phyloP scores from a whole-genome alignment of 2,797 vertebrate species.

The Synaphobranchus kaupii region DNA sequence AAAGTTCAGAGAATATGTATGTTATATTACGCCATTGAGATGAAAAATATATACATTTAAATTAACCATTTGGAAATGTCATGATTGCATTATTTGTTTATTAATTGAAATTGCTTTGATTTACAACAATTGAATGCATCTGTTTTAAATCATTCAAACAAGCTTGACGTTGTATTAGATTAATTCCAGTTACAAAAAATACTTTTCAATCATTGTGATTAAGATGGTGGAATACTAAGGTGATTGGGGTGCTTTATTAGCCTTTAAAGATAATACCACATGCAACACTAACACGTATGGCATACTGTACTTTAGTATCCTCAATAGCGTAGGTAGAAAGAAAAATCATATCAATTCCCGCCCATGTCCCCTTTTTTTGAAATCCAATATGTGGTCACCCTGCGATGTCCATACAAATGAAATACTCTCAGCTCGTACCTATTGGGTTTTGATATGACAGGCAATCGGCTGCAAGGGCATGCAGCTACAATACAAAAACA shows the following conservation, averaged over 20 bases:
- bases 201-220: too few species aligned
- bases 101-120: not conserved
- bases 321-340: not conserved
- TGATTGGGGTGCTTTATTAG: not conserved
- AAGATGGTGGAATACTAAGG: not conserved
- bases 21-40: too few species aligned
- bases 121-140: not conserved
- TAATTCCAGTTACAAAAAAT: too few species aligned
- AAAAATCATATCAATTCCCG: not conserved
- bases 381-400: too few species aligned
- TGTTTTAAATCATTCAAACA: not conserved
- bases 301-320: not conserved
- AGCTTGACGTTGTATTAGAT: too few species aligned
- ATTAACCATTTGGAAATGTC: too few species aligned
- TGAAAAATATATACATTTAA: too few species aligned
- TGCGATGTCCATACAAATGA: not conserved
- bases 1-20: too few species aligned
- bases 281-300: not conserved
- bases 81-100: too few species aligned
- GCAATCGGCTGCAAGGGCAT: not conserved
- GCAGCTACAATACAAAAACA: too few species aligned
- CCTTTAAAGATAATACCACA: not conserved
- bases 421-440: not conserved
- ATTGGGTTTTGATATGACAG: not conserved
- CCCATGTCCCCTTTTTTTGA: too few species aligned